Conservation (phyloP, 2,797 vertebrate species). For the Periophthalmus magnuspinnatus region DNA sequence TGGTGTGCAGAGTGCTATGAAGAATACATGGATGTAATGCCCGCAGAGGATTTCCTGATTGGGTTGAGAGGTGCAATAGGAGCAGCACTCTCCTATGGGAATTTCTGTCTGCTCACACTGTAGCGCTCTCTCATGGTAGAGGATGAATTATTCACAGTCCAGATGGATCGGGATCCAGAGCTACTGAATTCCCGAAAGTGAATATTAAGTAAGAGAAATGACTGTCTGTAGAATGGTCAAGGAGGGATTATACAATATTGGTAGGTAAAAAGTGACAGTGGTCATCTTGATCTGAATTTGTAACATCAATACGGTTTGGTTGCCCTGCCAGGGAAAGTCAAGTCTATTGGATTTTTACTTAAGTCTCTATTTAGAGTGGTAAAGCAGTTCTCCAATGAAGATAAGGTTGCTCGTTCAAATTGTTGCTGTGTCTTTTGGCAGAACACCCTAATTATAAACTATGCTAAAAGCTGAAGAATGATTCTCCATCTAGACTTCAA, state of each 20-base stretch:
- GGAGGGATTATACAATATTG: background rate
- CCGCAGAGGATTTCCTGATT: conserved; percentile 14
- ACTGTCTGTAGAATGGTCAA: background rate
- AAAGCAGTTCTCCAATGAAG: too few relatives aligned
- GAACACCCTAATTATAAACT: too few relatives aligned
- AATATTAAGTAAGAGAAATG: conserved; percentile 18
- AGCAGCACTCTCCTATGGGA: conserved; percentile 41
- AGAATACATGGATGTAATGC: conserved; percentile 13
- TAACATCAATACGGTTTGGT: background rate
- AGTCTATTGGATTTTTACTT: background rate
- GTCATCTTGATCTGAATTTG: background rate
- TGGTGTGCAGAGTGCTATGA: background rate
- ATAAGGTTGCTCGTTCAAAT: background rate
- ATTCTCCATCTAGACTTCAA: background rate
- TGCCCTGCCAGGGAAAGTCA: background rate
- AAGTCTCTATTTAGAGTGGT: background rate
- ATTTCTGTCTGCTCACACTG: conserved; percentile 39
- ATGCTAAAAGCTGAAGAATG: background rate
- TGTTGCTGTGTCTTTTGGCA: background rate
- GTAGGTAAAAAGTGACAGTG: background rate
- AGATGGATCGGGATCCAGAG: conserved; percentile 54
- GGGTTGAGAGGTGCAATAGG: conserved; percentile 33
- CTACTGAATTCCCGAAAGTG: conserved; percentile 30
- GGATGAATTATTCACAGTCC: conserved; percentile 63
- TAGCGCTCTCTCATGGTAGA: conserved; percentile 28